A percentile compares a stretch with the other conserved stretches of the same genome.
Evolutionary conservation across 2,797 vertebrate genomes (phyloP).

Genomic region (Melopsittacus undulatus): DNA sequence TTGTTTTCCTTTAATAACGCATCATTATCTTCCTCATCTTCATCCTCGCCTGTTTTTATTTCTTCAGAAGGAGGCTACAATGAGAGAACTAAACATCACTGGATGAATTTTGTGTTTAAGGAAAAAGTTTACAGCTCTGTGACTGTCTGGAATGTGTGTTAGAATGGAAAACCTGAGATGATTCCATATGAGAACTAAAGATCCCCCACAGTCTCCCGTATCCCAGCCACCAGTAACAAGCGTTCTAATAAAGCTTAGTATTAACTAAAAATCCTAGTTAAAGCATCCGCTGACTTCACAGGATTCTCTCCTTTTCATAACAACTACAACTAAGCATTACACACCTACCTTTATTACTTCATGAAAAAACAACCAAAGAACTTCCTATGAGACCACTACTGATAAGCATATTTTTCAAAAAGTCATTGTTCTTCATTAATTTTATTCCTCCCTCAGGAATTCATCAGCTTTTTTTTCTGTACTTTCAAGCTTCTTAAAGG

Average conservation of each 20-base stretch:
- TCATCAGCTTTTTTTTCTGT: background rate
- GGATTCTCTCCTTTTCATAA: background rate
- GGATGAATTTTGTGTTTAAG: background rate
- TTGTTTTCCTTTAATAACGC: slow-evolving; percentile 96
- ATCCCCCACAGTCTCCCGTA: background rate
- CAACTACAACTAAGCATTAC: background rate
- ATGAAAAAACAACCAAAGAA: background rate
- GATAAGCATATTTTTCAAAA: rapidly evolving
- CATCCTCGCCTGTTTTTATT: slow-evolving; percentile 98
- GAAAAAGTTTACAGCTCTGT: background rate
- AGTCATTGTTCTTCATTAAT: background rate
- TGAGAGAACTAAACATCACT: slow-evolving; percentile 64
- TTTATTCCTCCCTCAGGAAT: background rate
- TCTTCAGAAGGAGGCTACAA: slow-evolving; percentile 94
- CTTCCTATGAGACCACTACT: background rate
- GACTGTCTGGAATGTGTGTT: background rate
- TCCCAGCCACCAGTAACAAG: background rate
- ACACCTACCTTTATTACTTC: background rate
- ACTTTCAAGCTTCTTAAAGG: background rate
- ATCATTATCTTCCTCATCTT: slow-evolving; percentile 96
- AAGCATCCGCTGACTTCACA: background rate
- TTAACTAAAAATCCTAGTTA: background rate
- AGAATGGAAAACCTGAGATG: background rate
- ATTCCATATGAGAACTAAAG: background rate
- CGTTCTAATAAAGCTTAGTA: background rate